Evolutionary conservation across 1,140 invertebrate species (phyloP).

Genomic region (Caenorhabditis briggsae): DNA sequence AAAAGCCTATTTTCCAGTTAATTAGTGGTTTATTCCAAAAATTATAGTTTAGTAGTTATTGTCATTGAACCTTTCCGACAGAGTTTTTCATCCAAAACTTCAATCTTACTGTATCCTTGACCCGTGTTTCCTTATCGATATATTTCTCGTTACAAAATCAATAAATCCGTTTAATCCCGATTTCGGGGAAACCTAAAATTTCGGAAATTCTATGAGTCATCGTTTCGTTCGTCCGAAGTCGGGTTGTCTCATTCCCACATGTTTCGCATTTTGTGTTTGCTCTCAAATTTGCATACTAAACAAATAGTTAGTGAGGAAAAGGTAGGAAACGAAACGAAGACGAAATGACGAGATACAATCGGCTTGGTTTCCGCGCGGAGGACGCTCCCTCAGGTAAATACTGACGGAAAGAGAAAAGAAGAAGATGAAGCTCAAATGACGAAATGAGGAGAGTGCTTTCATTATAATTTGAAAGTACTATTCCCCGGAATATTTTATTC

Average conservation of each 20-base stretch:
- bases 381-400: too few species aligned
- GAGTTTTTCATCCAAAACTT: too few species aligned
- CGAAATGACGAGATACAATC: conserved; percentile 24
- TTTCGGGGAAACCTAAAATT: too few species aligned
- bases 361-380: conserved; percentile 11
- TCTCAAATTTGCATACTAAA: conserved; percentile 53
- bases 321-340: conserved; percentile 2
- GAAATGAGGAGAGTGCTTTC: background rate
- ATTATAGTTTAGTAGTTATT: too few species aligned
- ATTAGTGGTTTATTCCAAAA: too few species aligned
- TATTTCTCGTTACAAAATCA: too few species aligned
- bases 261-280: conserved; percentile 26
- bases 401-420: background rate
- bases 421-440: conserved; percentile 38
- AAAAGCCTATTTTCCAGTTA: too few species aligned
- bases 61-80: too few species aligned
- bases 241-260: conserved; percentile 14
- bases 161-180: too few species aligned
- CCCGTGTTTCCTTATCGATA: too few species aligned
- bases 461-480: conserved; percentile 23
- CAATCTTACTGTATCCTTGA: too few species aligned
- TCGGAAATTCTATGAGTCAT: background rate
- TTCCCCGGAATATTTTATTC: conserved; percentile 15
- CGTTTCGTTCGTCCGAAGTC: background rate
- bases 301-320: conserved; percentile 8